Percentiles rank a stretch among this genome's conserved stretches.
phyloP scores from a whole-genome alignment of 2,113 vertebrate genomes.

The Odocoileus hemionus region DNA sequence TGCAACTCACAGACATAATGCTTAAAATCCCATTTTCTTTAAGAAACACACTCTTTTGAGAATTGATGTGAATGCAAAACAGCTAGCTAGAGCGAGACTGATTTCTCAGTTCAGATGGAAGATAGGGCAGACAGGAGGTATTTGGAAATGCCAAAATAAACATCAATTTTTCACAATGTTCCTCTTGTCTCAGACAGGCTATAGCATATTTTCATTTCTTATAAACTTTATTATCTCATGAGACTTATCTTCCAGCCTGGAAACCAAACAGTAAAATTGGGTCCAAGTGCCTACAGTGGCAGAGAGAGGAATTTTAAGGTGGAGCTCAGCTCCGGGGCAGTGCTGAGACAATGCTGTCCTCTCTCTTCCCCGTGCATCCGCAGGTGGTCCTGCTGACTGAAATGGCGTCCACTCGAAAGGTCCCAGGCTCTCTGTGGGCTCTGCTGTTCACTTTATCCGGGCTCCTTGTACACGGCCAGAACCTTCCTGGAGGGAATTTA shows the following conservation, averaged over 20 bases:
- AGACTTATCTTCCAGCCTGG: background rate
- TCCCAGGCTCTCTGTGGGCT: background rate
- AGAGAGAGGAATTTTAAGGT: background rate
- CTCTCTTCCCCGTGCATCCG: background rate
- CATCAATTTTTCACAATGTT: background rate
- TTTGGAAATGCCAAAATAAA: background rate
- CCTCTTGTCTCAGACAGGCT: background rate
- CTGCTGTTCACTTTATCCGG: background rate
- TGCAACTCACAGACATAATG: background rate
- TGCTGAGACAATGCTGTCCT: background rate
- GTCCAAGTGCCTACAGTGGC: background rate
- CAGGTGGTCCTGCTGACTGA: constrained; percentile 16
- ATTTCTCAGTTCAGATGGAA: background rate
- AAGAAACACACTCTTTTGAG: background rate
- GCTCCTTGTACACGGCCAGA: background rate
- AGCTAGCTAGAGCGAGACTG: background rate
- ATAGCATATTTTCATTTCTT: background rate
- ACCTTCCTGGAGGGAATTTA: constrained; percentile 43
- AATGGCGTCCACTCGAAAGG: constrained; percentile 10
- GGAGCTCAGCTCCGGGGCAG: background rate
- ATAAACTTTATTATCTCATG: background rate
- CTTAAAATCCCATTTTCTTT: background rate
- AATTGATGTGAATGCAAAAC: background rate
- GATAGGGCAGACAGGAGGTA: background rate
- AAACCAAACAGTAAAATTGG: background rate